A percentile compares a stretch with the other conserved stretches of the same genome.
Evolutionary conservation across 2,113 vertebrate species (phyloP).

Genomic region (Heliornis fulica): DNA sequence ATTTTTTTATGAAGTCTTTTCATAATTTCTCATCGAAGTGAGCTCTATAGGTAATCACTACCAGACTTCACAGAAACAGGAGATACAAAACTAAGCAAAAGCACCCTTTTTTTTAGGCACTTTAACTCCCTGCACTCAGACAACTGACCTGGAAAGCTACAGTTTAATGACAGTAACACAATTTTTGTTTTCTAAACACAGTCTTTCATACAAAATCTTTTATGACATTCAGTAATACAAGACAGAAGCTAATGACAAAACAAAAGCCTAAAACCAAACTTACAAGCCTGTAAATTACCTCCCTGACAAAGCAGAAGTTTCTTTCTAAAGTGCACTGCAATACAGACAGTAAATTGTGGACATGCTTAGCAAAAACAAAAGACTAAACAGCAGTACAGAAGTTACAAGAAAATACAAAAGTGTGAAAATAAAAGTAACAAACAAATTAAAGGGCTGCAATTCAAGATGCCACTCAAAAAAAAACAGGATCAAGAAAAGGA

Average conservation of each 20-base stretch:
- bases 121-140: background rate
- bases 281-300: background rate
- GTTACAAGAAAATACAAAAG: background rate
- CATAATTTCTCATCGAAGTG: background rate
- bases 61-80: background rate
- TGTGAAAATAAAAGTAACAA: background rate
- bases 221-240: background rate
- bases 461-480: background rate
- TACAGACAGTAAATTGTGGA: background rate
- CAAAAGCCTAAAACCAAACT: background rate
- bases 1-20: background rate
- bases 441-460: background rate
- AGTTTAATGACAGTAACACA: background rate
- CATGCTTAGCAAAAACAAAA: background rate
- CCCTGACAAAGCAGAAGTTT: background rate
- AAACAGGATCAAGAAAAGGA: background rate
- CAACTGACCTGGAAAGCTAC: background rate
- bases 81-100: background rate
- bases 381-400: background rate
- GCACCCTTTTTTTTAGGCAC: background rate
- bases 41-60: background rate
- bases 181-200: background rate
- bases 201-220: background rate
- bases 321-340: background rate
- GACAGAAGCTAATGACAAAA: background rate